Evolutionary conservation across 2,113 vertebrate species (phyloP), one percentile per base, ranked within the genome.

Genomic region (Nesogale talazaci): DNA sequence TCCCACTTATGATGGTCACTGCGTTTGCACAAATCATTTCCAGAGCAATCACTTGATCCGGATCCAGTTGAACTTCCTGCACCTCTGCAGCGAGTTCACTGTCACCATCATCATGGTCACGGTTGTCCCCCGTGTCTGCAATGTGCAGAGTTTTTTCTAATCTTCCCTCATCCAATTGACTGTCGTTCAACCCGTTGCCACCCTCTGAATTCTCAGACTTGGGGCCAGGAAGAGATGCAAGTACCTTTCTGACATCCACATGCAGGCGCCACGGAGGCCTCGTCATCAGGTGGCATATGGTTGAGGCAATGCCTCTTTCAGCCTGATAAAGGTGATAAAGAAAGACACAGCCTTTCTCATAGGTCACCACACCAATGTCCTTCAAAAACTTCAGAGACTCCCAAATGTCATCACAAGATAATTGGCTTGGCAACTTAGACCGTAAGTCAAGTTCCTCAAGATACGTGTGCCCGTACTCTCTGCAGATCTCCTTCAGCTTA

Each of bases 1-100:
- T 99, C 42, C 98, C 99, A 87, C 98, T 99, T 91, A 99, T 97
- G 87, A 99, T 92, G 0, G 98, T 99, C 86, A 99, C 98, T 11
- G 98, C 97, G 88, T 98, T 98, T 83, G 95, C 93, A 89, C 98
- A 98, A 74, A 99, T 98, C 97, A 98, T 98, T 90, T 97, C 40
- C 70, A 98, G 23, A 61, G 98, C 99, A 34, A 69, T 95, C 75
- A 97, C 67, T 56, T 99, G 99, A 91, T 98, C 98, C n/a, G 14
- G 83, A 75, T 99, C 98, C 77, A 98, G 75, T 0, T 95, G 94
- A 57, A 61, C 36, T 6, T 94, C 85, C 42, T 10, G 61, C 23
- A 72, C 10, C 82, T 97, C 80, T 56, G 80, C 46, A 42, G 2
- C 3, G 0, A 36, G 14, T 85, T 67, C 9, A 57, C 38, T 29